phyloP scores from a whole-genome alignment of 1,140 invertebrate genomes.

The Ceratina japonica region DNA sequence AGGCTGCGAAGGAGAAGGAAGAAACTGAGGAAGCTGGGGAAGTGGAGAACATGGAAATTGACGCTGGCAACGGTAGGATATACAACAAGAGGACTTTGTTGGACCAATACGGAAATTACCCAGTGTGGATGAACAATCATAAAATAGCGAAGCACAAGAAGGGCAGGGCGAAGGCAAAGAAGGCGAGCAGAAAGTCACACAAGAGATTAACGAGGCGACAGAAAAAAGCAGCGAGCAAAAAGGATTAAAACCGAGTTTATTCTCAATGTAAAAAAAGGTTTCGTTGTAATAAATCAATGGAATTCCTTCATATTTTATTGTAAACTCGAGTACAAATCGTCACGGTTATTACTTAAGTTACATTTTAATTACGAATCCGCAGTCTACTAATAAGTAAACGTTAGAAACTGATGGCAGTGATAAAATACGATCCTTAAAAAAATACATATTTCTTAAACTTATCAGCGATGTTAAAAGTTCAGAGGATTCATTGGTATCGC shows the following conservation, averaged over 20 bases:
- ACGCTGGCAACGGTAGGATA: conserved; percentile 76
- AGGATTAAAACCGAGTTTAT: not conserved
- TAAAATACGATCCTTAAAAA: conserved; percentile 24
- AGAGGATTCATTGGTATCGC: conserved; percentile 52
- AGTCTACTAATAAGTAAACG: too few relatives aligned
- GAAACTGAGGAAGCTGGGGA: too few relatives aligned
- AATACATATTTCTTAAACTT: conserved; percentile 15
- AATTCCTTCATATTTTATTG: conserved; percentile 57
- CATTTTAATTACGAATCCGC: conserved; percentile 31
- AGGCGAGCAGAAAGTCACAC: conserved; percentile 73
- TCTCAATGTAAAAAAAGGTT: not conserved
- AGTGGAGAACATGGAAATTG: conserved; percentile 65
- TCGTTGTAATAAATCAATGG: too few relatives aligned
- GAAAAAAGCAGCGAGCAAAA: conserved; percentile 57
- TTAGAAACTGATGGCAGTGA: conserved; percentile 64
- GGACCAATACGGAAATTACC: conserved; percentile 84
- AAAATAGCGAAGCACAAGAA: conserved; percentile 81
- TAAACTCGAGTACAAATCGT: conserved; percentile 57
- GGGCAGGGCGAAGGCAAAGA: conserved; percentile 73
- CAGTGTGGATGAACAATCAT: conserved; percentile 82
- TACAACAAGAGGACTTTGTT: conserved; percentile 82
- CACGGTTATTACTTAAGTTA: conserved; percentile 64
- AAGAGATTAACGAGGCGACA: conserved; percentile 73
- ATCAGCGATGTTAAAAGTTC: conserved; percentile 52
- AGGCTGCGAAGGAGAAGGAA: conserved; percentile 63